phyloP scores from a whole-genome alignment of 2,888 invertebrate species.

The Limulus polyphemus region DNA sequence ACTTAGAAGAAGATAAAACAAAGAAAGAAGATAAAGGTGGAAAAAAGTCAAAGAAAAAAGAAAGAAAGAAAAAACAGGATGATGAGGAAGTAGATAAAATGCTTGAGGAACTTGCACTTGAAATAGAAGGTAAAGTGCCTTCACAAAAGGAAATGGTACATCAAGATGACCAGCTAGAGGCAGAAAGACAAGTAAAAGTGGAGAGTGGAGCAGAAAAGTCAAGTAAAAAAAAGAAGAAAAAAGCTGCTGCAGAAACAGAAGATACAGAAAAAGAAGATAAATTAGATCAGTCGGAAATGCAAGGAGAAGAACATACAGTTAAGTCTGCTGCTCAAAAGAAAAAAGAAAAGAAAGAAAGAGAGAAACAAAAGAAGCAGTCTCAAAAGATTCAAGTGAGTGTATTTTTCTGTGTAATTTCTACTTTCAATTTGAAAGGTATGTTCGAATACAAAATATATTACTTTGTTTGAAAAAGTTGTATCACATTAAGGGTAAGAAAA shows the following conservation, averaged over 20 bases:
- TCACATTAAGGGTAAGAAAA: too few species aligned
- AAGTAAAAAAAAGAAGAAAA: conserved; percentile 9
- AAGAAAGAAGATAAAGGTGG: conserved; percentile 8
- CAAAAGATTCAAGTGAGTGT: conserved; percentile 45
- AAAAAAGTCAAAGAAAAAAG: conserved; percentile 22
- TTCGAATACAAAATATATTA: too few species aligned
- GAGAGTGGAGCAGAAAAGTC: conserved; percentile 49
- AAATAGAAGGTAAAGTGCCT: conserved; percentile 52
- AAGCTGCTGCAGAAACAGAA: neutral
- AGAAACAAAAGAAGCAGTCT: conserved; percentile 56
- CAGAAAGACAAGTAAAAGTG: neutral
- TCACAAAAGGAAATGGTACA: neutral
- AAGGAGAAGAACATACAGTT: conserved; percentile 10
- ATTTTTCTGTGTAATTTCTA: neutral
- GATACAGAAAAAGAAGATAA: conserved; percentile 4
- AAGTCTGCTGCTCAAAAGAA: conserved; percentile 46
- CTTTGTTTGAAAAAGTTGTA: too few species aligned
- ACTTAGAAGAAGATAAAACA: conserved; percentile 1
- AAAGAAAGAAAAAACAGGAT: conserved; percentile 42
- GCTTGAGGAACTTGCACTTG: conserved; percentile 66
- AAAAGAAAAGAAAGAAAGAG: conserved; percentile 65
- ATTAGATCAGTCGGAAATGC: conserved; percentile 4
- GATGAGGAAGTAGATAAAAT: conserved; percentile 69
- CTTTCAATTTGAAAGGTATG: too few species aligned
- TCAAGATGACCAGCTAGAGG: neutral